These are phyloP conservation scores for Salvelinus namaycush DNA, from an alignment of 2,113 vertebrate genomes.

Conservation along the genomic window DNA sequence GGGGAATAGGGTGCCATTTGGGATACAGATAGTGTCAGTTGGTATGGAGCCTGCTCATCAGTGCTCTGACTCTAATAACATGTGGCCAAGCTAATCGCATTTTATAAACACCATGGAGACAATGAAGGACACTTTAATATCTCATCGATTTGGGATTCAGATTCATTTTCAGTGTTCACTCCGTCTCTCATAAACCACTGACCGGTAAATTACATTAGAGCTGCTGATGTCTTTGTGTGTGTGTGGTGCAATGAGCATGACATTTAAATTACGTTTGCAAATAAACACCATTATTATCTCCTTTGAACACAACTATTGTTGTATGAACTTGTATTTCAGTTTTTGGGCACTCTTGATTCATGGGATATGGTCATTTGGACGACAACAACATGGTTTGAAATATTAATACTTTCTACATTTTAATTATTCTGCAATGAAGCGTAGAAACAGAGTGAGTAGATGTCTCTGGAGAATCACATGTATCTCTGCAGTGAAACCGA, in stretches of 20 bases:
- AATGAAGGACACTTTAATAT: conserved; percentile 26
- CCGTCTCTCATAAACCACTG: conserved; percentile 26
- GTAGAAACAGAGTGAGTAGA: too few relatives aligned
- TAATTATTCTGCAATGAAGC: too few relatives aligned
- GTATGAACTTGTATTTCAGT: conserved; percentile 5
- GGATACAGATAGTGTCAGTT: background rate
- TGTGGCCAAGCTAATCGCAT: conserved; percentile 58
- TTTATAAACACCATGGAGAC: conserved; percentile 34
- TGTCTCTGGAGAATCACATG: too few relatives aligned
- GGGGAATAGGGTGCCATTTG: conserved; percentile 32
- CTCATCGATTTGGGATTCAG: conserved; percentile 29
- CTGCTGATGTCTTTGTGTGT: background rate
- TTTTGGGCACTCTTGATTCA: background rate
- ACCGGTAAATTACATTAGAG: background rate
- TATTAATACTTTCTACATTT: too few relatives aligned
- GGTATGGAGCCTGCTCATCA: conserved; percentile 25
- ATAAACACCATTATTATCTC: too few relatives aligned
- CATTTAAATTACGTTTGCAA: background rate
- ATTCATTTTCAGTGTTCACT: conserved; percentile 22
- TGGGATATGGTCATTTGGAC: background rate
- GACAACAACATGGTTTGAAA: too few relatives aligned
- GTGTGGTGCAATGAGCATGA: background rate
- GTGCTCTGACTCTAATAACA: conserved; percentile 47
- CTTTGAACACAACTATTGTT: too few relatives aligned
- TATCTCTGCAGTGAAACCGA: too few relatives aligned